phyloP scores from a whole-genome alignment of 1,140 invertebrate genomes.

The Drosophila lacteicornis region DNA sequence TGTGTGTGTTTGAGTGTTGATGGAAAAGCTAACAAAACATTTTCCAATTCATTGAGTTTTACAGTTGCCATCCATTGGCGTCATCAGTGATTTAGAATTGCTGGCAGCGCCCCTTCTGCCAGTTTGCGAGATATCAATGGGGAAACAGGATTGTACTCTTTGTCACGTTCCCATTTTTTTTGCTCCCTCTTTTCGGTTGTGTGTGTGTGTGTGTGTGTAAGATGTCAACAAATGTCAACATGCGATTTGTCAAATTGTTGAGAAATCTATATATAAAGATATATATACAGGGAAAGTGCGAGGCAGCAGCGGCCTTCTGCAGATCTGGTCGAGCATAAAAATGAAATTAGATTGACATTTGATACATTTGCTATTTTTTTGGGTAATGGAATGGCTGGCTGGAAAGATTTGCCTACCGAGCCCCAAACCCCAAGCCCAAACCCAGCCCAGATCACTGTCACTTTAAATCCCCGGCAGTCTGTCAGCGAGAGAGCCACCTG shows the following conservation, averaged over 20 bases:
- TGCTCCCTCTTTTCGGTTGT: slow-evolving; percentile 2
- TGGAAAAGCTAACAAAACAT: slow-evolving; percentile 80
- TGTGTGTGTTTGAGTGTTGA: slow-evolving; percentile 66
- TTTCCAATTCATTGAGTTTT: slow-evolving; percentile 85
- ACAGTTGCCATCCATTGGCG: slow-evolving; percentile 67
- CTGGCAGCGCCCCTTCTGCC: slow-evolving; percentile 25
- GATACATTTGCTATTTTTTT: slow-evolving; percentile 63
- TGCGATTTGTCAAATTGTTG: slow-evolving; percentile 83
- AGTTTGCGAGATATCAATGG: slow-evolving; percentile 40
- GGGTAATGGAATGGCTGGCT: slow-evolving; percentile 25
- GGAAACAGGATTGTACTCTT: slow-evolving; percentile 54
- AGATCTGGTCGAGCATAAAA: slow-evolving; percentile 72
- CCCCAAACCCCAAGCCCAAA: not conserved
- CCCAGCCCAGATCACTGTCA: slow-evolving; percentile 46
- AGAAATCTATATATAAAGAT: slow-evolving; percentile 43
- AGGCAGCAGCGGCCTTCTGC: slow-evolving; percentile 34
- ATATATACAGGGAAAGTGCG: slow-evolving; percentile 33
- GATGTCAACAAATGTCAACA: slow-evolving; percentile 80
- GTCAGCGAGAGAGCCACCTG: slow-evolving; percentile 60
- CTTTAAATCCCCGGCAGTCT: slow-evolving; percentile 65
- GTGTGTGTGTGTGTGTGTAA: slow-evolving; percentile 38
- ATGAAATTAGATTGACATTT: slow-evolving; percentile 84
- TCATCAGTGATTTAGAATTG: slow-evolving; percentile 60
- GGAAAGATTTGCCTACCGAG: slow-evolving; percentile 32
- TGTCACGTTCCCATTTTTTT: slow-evolving; percentile 45